A percentile compares a stretch with the other conserved stretches of the same genome.
Conservation (phyloP, 1,140 invertebrate species). For the Lycorma delicatula region DNA sequence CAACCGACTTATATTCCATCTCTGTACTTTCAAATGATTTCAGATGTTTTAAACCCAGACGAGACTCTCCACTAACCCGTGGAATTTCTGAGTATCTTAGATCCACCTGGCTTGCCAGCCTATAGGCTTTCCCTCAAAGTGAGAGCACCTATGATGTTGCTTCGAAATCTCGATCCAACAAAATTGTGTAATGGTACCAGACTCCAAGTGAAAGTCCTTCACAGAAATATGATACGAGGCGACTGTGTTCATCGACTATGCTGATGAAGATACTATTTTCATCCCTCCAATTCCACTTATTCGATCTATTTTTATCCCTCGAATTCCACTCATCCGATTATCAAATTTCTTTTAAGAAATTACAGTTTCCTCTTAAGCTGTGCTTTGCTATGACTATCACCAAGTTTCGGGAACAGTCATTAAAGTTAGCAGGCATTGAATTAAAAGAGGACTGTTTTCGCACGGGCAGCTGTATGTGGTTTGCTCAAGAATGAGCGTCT, state of each 20-base stretch:
- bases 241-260: constrained; percentile 36
- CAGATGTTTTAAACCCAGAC: constrained; percentile 27
- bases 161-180: constrained; percentile 38
- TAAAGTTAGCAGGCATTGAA: constrained; percentile 20
- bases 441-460: constrained; percentile 27
- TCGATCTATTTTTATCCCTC: too few species aligned
- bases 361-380: constrained; percentile 39
- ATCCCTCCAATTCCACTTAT: constrained; percentile 15
- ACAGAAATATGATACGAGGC: too few species aligned
- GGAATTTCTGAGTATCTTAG: constrained; percentile 37
- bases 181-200: constrained; percentile 40
- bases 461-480: constrained; percentile 37
- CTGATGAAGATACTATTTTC: constrained; percentile 31
- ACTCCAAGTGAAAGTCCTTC: constrained; percentile 33
- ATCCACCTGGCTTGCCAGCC: constrained; percentile 33
- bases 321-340: constrained; percentile 9
- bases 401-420: constrained; percentile 45
- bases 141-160: constrained; percentile 38
- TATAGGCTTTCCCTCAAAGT: constrained; percentile 32
- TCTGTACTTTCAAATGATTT: too few species aligned
- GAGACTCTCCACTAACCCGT: constrained; percentile 33
- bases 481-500: constrained; percentile 16
- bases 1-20: too few species aligned
- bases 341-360: constrained; percentile 15
- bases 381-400: constrained; percentile 46